Base-by-base conservation (phyloP, 2,888 invertebrate species). In the Lasioglossum malachurum region DNA sequence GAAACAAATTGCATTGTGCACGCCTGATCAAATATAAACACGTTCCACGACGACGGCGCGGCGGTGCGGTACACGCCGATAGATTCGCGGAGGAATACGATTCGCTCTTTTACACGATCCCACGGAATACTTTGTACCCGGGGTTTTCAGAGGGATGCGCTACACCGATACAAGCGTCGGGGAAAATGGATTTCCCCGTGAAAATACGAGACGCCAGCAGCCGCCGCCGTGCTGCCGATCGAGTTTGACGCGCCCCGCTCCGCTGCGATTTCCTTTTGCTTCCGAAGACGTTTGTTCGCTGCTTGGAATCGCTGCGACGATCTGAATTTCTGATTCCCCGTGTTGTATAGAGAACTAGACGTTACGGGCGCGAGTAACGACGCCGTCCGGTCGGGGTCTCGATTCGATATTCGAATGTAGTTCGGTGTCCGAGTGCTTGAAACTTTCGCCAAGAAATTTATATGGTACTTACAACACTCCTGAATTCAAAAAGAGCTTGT, bases 281-380 rank as follows among this genome's bases (percentile, higher is more conserved):
- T 49, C 60, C 60, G 60, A 7, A 7, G 16, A 49, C 77, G 71
- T 82, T 84, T 75, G 84, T 82, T 80, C 75, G 44, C 23, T 53
- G 23, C 64, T 23, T 57, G 53, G 31, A 78, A 80, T 77, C 82
- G 49, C 53, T n/a, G 23, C 57, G 49, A 67, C 75, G 53, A 35
- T 78, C 77, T 75, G 79, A 86, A 87, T 86, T 82, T 80, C 71
- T 75, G 78, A 84, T 78, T 44, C 82, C 69, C 31, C 16, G 35
- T 67, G 67, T 35, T 35, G 38, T 69, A 38, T 69, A 35, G 27
- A 27, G 27, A 31, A 31, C 67, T 31, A 31, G 16, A 67, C 69
- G 38, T 69, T 69, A n/a, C 71, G 73, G 19, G 19, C 19, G 16
- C 31, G 41, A 53, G 23, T 74, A 67, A 8, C 53, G 57, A 75